These are phyloP conservation scores for Melipona beecheii DNA, from an alignment of 2,888 invertebrate species.

Conservation along the genomic window DNA sequence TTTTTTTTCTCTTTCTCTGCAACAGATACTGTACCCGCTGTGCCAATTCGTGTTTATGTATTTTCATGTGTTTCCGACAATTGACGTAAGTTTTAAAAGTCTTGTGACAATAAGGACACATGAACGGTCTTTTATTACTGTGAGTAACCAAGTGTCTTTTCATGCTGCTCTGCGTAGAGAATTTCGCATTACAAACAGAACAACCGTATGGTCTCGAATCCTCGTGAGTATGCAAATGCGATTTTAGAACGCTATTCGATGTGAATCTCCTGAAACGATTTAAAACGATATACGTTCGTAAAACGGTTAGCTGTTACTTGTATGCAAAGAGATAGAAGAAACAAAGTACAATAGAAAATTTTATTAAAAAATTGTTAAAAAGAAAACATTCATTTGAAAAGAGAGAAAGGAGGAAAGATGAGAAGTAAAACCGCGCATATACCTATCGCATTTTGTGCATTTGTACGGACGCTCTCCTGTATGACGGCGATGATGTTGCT, in stretches of 20 bases:
- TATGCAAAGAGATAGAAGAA: not conserved
- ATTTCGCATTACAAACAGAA: constrained; percentile 84
- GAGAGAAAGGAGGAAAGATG: not conserved
- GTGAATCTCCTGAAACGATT: constrained; percentile 83
- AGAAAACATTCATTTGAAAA: not conserved
- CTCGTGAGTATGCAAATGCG: constrained; percentile 86
- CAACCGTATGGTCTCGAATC: constrained; percentile 85
- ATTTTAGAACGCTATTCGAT: constrained; percentile 86
- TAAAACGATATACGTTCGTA: not conserved
- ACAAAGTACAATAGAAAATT: not conserved
- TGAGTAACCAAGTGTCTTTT: constrained; percentile 83
- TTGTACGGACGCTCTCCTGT: constrained; percentile 82
- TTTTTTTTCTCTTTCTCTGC: not conserved
- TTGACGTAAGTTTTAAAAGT: constrained; percentile 84
- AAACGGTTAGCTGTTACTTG: not conserved
- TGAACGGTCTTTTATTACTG: constrained; percentile 83
- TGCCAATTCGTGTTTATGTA: constrained; percentile 86
- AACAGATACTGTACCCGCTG: constrained; percentile 76
- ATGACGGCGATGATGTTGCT: constrained; percentile 84
- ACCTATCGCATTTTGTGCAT: constrained; percentile 83
- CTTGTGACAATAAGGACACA: constrained; percentile 83
- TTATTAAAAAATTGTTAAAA: not conserved
- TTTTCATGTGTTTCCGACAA: constrained; percentile 88
- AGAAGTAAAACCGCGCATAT: not conserved
- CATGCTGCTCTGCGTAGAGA: constrained; percentile 83